Evolutionary conservation across 2,888 invertebrate species (phyloP), one percentile per base, ranked within the genome.

Genomic region (Spialia ferax): DNA sequence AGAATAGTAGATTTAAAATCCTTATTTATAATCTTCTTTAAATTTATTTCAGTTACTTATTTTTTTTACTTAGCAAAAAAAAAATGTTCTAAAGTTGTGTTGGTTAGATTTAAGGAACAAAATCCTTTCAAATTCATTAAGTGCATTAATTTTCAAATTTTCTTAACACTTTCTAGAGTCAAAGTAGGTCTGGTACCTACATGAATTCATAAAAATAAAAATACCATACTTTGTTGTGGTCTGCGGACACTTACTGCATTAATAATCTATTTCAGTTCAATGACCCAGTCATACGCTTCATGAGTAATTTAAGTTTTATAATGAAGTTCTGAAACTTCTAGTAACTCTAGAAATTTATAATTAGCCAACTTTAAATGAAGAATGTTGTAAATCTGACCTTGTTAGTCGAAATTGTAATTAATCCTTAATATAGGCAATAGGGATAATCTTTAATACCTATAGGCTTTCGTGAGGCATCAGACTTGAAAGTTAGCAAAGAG

Each of bases 231-330:
- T 48, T 56, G 42, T 45, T 56, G 32, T 32, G 50, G 50, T 56
- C 35, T 48, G 18, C 20, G 50, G 15, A 23, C 32, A 64, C 50
- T 52, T 15, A 23, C 13, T 59, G 60, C 50, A 65, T 65, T 64
- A 18, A 20, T 15, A 50, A 50, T 45, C 23, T 42, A 29, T 20
- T n/a, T 15, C 15, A 52, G 64, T 50, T 57, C 64, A 65, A 26
- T 59, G 65, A 38, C 65, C 50, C 52, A 6, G 64, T 50, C 57
- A 59, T n/a, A 26, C n/a, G 29, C 38, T 35, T 57, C 23, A 57
- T 50, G 20, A 57, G 48, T 64, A 65, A 65, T 59, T 59, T 65
- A 26, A 56, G 48, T 59, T 59, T 22, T 50, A 6, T 65, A 59
- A 48, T 35, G 63, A 35, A 64, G 56, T 64, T 48, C 22, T 64